These are phyloP conservation scores for Fregata magnificens DNA, from an alignment of 2,113 vertebrate species.

Conservation along the genomic window DNA sequence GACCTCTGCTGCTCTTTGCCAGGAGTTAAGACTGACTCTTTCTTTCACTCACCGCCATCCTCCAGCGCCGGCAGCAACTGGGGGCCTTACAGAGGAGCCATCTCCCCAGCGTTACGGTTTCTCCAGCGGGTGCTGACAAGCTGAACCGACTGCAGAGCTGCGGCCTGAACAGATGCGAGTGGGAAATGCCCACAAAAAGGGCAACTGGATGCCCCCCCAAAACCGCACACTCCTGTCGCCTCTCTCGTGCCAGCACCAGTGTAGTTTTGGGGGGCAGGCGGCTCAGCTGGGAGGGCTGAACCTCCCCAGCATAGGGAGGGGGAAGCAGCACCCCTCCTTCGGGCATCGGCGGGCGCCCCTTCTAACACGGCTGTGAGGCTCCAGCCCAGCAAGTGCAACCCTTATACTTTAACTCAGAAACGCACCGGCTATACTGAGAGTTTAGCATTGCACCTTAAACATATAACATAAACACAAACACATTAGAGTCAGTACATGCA, in stretches of 20 bases:
- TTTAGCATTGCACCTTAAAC: background rate
- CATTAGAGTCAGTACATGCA: background rate
- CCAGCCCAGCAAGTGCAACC: background rate
- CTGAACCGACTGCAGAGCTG: accelerated
- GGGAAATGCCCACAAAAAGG: background rate
- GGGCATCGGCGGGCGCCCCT: background rate
- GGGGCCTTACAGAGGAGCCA: background rate
- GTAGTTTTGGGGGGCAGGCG: too few species aligned
- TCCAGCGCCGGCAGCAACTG: accelerated
- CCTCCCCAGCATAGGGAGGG: background rate
- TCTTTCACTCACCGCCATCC: background rate
- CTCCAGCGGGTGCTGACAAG: background rate
- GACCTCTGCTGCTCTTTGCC: background rate
- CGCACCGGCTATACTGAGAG: background rate
- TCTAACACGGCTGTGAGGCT: background rate
- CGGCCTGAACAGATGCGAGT: accelerated
- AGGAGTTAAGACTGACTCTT: background rate
- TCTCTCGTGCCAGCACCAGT: background rate
- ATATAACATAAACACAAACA: background rate
- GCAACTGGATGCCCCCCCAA: background rate
- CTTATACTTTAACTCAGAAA: background rate
- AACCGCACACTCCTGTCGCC: accelerated
- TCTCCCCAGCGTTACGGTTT: background rate
- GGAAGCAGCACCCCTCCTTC: background rate
- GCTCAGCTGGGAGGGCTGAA: background rate